phyloP scores from a whole-genome alignment of 1,140 invertebrate species.

The Metaphire vulgaris region DNA sequence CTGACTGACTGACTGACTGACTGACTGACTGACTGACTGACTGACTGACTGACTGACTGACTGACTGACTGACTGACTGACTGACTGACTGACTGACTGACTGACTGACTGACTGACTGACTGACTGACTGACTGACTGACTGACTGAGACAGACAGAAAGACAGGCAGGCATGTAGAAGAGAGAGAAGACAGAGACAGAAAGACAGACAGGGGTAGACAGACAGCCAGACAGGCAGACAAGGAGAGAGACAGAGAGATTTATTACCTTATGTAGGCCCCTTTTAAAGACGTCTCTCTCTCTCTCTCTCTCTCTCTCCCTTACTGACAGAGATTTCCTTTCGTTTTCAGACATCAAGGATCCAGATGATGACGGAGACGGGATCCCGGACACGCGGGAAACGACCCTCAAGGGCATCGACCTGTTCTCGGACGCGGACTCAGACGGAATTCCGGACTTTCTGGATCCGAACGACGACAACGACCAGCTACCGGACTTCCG shows the following conservation, averaged over 20 bases:
- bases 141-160: neutral
- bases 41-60: too few species aligned
- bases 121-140: neutral
- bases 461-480: constrained; percentile 15
- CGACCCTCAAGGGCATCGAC: neutral
- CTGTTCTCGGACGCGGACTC: neutral
- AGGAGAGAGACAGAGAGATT: neutral
- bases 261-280: too few species aligned
- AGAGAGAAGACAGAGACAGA: neutral
- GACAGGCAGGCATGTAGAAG: neutral
- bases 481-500: constrained; percentile 11
- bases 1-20: too few species aligned
- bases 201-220: neutral
- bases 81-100: neutral
- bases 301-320: too few species aligned
- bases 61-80: too few species aligned
- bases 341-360: neutral
- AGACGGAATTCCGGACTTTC: constrained; percentile 13
- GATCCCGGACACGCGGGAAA: neutral
- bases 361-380: constrained; percentile 5
- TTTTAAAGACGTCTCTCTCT: too few species aligned
- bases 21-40: too few species aligned
- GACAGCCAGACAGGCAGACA: neutral
- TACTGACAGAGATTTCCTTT: too few species aligned
- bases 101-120: neutral